A percentile compares a stretch with the other conserved stretches of the same genome.
Conservation (phyloP, 2,113 vertebrate genomes). For the Albula goreensis region DNA sequence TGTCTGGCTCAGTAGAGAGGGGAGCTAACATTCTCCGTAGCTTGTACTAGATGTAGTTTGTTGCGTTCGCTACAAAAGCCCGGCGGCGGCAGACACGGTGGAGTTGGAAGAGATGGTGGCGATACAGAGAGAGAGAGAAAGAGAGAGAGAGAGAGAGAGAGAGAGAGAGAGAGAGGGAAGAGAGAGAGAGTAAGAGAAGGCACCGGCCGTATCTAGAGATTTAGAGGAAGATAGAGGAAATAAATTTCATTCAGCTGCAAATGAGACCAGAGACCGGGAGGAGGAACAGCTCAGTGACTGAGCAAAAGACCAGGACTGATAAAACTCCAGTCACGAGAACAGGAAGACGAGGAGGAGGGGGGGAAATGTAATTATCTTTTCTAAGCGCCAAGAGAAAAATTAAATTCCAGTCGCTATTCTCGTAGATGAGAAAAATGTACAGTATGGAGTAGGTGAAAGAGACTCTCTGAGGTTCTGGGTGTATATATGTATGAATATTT, state of each 20-base stretch:
- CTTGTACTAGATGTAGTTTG: neutral
- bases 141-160: neutral
- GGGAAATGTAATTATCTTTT: constrained; percentile 3
- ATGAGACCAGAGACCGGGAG: neutral
- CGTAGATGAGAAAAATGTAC: neutral
- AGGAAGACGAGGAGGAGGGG: neutral
- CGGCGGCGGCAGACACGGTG: neutral
- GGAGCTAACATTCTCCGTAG: neutral
- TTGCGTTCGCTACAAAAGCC: neutral
- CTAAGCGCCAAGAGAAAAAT: constrained; percentile 11
- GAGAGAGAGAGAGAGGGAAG: neutral
- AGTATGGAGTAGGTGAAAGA: neutral
- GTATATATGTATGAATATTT: neutral
- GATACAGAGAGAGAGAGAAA: neutral
- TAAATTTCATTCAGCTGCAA: constrained; percentile 26
- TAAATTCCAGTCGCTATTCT: neutral
- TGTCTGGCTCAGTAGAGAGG: neutral
- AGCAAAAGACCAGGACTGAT: neutral
- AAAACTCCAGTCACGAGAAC: constrained; percentile 13
- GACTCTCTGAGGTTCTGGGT: neutral
- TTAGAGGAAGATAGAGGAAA: constrained; percentile 23
- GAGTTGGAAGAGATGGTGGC: constrained; percentile 13
- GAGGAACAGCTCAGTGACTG: neutral
- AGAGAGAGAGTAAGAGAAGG: constrained; percentile 4
- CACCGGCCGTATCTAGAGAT: constrained; percentile 26